A percentile compares a stretch with the other conserved stretches of the same genome.
Conservation (phyloP, 2,888 invertebrate genomes). For the Coenonympha glycerion region DNA sequence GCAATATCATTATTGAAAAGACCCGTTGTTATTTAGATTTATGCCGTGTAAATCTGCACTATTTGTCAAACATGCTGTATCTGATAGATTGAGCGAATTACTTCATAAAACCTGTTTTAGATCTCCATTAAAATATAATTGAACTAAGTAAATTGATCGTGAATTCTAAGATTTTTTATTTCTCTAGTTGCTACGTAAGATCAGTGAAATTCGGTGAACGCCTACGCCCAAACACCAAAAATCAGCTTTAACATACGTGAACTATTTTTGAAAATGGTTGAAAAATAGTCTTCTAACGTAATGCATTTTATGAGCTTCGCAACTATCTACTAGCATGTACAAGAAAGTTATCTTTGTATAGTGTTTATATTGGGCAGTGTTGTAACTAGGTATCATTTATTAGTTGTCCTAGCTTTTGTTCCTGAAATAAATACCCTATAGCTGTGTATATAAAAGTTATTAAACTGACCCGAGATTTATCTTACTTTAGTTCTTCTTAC, state of each 20-base stretch:
- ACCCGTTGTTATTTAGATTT: too few species aligned
- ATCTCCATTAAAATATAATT: neutral
- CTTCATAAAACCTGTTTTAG: neutral
- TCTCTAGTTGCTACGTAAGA: slow-evolving; percentile 57
- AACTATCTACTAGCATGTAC: too few species aligned
- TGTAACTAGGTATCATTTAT: slow-evolving; percentile 12
- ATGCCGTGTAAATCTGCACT: too few species aligned
- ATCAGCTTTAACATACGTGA: slow-evolving; percentile 33
- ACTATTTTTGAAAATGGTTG: slow-evolving; percentile 22
- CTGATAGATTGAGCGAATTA: neutral
- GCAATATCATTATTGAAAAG: too few species aligned
- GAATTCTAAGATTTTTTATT: slow-evolving; percentile 36
- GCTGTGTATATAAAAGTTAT: too few species aligned
- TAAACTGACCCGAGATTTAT: too few species aligned
- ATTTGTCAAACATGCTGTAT: too few species aligned
- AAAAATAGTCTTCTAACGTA: slow-evolving; percentile 17
- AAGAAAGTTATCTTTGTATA: slow-evolving; percentile 16
- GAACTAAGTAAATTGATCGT: slow-evolving; percentile 2
- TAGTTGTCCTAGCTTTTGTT: too few species aligned
- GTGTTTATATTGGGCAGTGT: slow-evolving; percentile 20
- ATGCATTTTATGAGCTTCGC: slow-evolving; percentile 16
- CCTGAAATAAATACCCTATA: too few species aligned
- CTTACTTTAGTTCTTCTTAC: too few species aligned
- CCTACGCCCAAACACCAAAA: slow-evolving; percentile 54
- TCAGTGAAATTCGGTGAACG: slow-evolving; percentile 31